A percentile compares a stretch with the other conserved stretches of the same genome.
These are phyloP conservation scores for Xiphydria camelus DNA, from an alignment of 2,888 invertebrate species.

Conservation along the genomic window DNA sequence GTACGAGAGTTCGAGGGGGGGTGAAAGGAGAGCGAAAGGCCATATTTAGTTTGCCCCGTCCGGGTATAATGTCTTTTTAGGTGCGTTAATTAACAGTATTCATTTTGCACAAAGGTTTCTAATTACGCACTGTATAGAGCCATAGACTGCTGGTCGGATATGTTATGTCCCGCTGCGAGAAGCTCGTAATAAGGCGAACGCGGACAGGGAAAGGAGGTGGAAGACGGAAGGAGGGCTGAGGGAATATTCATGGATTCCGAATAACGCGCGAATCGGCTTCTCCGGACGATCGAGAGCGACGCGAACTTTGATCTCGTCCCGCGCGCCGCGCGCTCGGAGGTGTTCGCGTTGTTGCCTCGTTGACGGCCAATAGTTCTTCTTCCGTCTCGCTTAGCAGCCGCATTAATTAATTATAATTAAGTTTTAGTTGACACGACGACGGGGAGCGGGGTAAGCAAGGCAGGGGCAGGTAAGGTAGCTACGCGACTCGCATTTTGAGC, in stretches of 20 bases:
- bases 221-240: slow-evolving; percentile 17
- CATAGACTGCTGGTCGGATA: slow-evolving; percentile 41
- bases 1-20: too few species aligned
- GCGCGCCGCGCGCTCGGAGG: too few species aligned
- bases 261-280: neutral
- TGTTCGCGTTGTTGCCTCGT: too few species aligned
- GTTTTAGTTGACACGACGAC: slow-evolving; percentile 75
- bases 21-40: too few species aligned
- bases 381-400: slow-evolving; percentile 62
- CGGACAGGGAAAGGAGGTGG: slow-evolving; percentile 12
- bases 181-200: too few species aligned
- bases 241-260: neutral
- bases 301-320: too few species aligned
- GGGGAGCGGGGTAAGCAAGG: slow-evolving; percentile 46
- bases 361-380: slow-evolving; percentile 52
- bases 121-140: slow-evolving; percentile 57
- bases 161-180: slow-evolving; percentile 45
- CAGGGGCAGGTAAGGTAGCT: slow-evolving; percentile 31
- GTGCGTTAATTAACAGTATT: slow-evolving; percentile 65
- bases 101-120: slow-evolving; percentile 66
- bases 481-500: slow-evolving; percentile 55
- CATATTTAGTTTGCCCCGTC: slow-evolving; percentile 44
- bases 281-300: slow-evolving; percentile 8
- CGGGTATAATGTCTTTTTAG: slow-evolving; percentile 62
- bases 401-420: slow-evolving; percentile 84